phyloP scores from a whole-genome alignment of 2,113 vertebrate genomes.

The Asarcornis scutulata region DNA sequence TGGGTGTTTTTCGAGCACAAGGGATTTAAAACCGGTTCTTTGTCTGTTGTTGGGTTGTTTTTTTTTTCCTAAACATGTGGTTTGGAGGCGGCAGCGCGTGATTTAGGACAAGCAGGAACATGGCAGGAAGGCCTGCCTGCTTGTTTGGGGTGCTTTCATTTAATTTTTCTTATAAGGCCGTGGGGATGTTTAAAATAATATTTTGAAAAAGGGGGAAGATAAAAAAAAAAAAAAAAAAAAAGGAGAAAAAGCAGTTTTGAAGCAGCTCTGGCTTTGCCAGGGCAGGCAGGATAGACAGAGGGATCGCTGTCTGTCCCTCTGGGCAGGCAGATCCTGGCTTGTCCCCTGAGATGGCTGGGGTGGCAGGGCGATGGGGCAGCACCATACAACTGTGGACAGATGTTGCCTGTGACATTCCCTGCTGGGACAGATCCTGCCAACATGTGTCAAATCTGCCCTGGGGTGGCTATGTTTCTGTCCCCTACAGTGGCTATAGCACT shows the following conservation, averaged over 20 bases:
- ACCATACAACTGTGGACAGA: not conserved
- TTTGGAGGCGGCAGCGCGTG: not conserved
- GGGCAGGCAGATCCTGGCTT: too few species aligned
- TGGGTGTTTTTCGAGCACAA: fast-evolving
- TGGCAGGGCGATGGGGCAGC: not conserved
- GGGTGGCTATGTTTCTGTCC: not conserved
- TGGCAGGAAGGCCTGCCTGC: not conserved
- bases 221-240: not conserved
- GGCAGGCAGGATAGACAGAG: not conserved
- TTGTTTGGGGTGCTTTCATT: not conserved
- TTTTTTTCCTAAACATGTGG: not conserved
- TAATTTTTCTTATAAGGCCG: fast-evolving
- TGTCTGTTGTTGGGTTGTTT: not conserved
- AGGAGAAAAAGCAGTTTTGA: not conserved
- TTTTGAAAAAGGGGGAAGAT: not conserved
- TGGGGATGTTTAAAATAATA: not conserved
- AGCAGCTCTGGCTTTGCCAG: not conserved
- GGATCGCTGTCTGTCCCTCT: not conserved
- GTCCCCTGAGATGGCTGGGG: not conserved
- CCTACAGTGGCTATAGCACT: not conserved
- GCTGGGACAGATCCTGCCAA: not conserved
- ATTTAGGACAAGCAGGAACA: not conserved
- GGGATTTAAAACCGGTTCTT: not conserved
- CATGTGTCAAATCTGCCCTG: too few species aligned
- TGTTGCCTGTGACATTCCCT: not conserved